Evolutionary conservation across 2,888 invertebrate species (phyloP), one percentile per base, ranked within the genome.

Genomic region (Scaeva pyrastri): DNA sequence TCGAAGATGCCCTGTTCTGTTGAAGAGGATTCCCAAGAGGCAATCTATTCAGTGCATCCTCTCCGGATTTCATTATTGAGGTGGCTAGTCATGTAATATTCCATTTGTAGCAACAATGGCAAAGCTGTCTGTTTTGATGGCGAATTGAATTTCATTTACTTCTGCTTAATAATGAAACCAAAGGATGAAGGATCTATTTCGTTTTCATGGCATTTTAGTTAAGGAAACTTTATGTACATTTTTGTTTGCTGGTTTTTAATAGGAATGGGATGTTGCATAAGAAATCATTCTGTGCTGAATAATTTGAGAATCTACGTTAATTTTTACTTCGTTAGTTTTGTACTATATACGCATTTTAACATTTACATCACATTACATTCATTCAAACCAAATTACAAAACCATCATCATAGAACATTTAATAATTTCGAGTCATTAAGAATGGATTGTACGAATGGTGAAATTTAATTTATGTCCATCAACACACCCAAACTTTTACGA

Each of bases 21-120:
- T 41, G 56, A 62, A 86, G 80, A 74, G 86, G 77, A 86, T 86
- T 86, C 86, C 86, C 86, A 68, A 86, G 77, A 66, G 86, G 82
- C 52, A 50, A 82, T 64, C 73, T 58, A 14, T 66, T 64, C 73
- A 52, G 26, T 48, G 74, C 77, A 70, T 74, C 50, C 70, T 86
- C 73, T 81, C 77, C 60, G 31, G 71, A 71, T 82, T 66, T 86
- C 58, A 78, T 81, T 77, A 86, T 74, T 82, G 74, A 26, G 66
- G 66, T 66, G 31, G 48, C 19, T 48, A 71, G 73, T 58, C 74
- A 74, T 86, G 74, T 82, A 82, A 78, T 86, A 86, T 86, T 78
- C 82, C 43, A 64, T 86, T 84, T 78, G 78, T 76, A 66, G 56
- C 71, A 55, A 55, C n/a, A 68, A 43, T 70, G 55, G 21, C 5